These are phyloP conservation scores for Archegozetes longisetosus DNA, from an alignment of 1,140 invertebrate species.

Conservation along the genomic window DNA sequence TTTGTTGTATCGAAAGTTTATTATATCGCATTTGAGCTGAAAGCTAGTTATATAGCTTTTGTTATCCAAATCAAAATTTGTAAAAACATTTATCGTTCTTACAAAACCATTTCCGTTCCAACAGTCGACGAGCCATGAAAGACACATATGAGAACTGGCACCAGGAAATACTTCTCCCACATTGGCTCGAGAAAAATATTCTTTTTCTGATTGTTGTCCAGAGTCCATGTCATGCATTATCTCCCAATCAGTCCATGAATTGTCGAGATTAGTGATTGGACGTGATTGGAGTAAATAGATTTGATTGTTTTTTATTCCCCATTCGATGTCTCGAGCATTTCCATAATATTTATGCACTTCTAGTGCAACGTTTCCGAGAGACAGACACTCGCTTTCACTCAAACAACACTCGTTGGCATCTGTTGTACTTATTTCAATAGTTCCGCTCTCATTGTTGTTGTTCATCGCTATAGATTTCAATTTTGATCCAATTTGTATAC, in stretches of 20 bases:
- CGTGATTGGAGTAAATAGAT: constrained; percentile 17
- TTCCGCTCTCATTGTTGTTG: not conserved
- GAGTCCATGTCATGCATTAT: constrained; percentile 19
- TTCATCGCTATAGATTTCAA: not conserved
- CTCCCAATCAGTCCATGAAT: constrained; percentile 14
- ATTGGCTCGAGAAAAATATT: constrained; percentile 19
- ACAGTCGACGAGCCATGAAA: not conserved
- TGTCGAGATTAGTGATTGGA: constrained; percentile 16
- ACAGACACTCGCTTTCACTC: not conserved
- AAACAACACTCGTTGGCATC: not conserved
- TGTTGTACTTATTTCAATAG: not conserved
- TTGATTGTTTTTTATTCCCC: constrained; percentile 14
- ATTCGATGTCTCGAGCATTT: constrained; percentile 20
- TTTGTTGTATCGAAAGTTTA: no score
- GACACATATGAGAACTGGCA: constrained; percentile 1
- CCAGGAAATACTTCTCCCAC: constrained; percentile 14
- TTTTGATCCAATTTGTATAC: constrained; percentile 2
- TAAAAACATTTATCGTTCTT: no score
- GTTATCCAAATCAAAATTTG: no score
- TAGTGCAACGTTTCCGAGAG: not conserved
- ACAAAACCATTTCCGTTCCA: not conserved
- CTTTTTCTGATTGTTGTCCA: constrained; percentile 6
- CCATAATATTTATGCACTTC: constrained; percentile 4
- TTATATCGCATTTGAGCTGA: no score
- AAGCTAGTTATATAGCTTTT: no score